Evolutionary conservation across 2,797 vertebrate genomes (phyloP), one percentile per base, ranked within the genome.

Genomic region (Tapirus indicus): DNA sequence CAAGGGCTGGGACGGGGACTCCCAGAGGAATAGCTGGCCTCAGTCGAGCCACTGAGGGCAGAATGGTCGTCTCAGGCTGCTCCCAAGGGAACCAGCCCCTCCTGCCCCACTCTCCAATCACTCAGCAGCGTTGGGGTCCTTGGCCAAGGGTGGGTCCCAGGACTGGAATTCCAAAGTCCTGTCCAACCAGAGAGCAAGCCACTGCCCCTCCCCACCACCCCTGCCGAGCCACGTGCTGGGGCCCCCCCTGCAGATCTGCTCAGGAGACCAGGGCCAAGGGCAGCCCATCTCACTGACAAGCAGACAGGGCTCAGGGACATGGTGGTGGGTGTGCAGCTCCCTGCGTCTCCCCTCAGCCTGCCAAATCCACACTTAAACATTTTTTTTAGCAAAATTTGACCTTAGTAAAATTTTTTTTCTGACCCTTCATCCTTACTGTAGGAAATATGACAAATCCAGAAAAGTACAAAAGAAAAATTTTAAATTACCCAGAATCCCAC

Each of bases 321-420:
- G 0, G 47, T 18, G 38, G 5, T 21, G 11, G 7, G 2, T 0
- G 5, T 0, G 1, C 2, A 1, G 38, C 35, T 3, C 60, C 64
- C 56, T 8, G 35, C 56, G n/a, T 27, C 21, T n/a, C n/a, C 8
- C 29, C 71, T 88, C 27, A 0, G 25, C 32, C 71, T 12, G 7
- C 23, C 56, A 44, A 0, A 20, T 20, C 25, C 0, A 29, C 6
- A 3, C 38, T 13, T 0, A 3, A 9, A 12, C 21, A 38, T 49
- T 62, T 44, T 49, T 44, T 18, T 27, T 17, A 52, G 16, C 79
- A 52, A 71, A 75, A 84, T 68, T 58, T 72, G 69, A 82, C 77
- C 49, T 95, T 44, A 32, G 32, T 71, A 74, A 44, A 60, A 64
- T 64, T 72, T 71, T 83, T 58, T 44, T 7, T 7, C 54, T 32